Evolutionary conservation across 1,140 invertebrate genomes (phyloP).

Genomic region (Pachypeltis micranthus): DNA sequence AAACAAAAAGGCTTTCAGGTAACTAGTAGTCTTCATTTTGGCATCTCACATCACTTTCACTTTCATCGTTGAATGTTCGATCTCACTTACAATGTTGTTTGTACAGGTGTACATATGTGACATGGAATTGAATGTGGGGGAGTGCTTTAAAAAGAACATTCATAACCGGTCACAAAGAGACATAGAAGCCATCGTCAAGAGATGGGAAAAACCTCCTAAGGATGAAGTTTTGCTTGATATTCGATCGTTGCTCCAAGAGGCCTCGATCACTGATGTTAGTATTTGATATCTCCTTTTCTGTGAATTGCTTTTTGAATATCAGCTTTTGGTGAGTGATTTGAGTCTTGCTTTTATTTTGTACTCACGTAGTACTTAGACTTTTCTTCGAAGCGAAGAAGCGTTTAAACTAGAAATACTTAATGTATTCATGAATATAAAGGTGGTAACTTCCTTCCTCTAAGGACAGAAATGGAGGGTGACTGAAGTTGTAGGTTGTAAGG

Average conservation of each 20-base stretch:
- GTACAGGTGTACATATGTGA: conserved; percentile 75
- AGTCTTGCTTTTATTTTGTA: too few species aligned
- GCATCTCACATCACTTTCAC: neutral
- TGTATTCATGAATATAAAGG: too few species aligned
- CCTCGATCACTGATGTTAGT: conserved; percentile 51
- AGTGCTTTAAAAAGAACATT: conserved; percentile 70
- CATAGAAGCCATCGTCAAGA: conserved; percentile 59
- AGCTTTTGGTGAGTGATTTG: too few species aligned
- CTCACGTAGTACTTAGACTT: too few species aligned
- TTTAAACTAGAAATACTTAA: too few species aligned
- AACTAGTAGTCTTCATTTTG: too few species aligned
- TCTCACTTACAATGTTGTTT: conserved; percentile 18
- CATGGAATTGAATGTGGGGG: conserved; percentile 64
- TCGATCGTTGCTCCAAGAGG: conserved; percentile 67
- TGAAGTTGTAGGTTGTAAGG: too few species aligned
- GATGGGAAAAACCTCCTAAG: conserved; percentile 66
- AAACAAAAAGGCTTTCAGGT: conserved; percentile 84
- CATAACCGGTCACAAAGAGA: conserved; percentile 69
- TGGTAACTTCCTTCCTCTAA: too few species aligned
- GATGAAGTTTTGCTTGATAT: conserved; percentile 59
- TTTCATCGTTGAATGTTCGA: neutral
- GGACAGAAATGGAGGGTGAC: too few species aligned
- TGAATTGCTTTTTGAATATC: too few species aligned
- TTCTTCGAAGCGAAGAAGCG: too few species aligned
- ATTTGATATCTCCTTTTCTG: too few species aligned